Evolutionary conservation across 2,797 vertebrate genomes (phyloP).

Genomic region (Liparis tanakae): DNA sequence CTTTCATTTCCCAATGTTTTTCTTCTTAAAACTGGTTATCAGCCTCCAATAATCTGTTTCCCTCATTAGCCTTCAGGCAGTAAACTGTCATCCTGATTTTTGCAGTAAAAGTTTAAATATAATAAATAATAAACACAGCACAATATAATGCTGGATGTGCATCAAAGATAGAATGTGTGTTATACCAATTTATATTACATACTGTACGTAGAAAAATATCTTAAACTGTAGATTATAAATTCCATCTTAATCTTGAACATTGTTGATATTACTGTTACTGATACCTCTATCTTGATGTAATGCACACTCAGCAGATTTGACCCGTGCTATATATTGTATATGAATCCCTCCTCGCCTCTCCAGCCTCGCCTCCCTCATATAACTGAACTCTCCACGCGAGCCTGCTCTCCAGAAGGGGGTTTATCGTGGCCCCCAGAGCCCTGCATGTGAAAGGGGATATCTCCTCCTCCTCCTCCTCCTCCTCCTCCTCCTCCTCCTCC

Average conservation of each 20-base stretch:
- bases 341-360: constrained; percentile 1
- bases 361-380: constrained; percentile 13
- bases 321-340: neutral
- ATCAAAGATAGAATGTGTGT: neutral
- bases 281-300: neutral
- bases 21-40: too few relatives aligned
- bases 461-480: constrained; percentile 24
- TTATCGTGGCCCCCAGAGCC: constrained; percentile 58
- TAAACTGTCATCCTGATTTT: too few relatives aligned
- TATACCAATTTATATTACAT: too few relatives aligned
- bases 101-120: too few relatives aligned
- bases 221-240: neutral
- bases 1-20: too few relatives aligned
- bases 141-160: too few relatives aligned
- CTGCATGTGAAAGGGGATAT: constrained; percentile 81
- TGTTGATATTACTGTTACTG: neutral
- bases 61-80: too few relatives aligned
- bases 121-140: too few relatives aligned
- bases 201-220: neutral
- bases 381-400: constrained; percentile 58
- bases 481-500: too few relatives aligned
- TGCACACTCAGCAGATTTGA: neutral
- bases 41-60: too few relatives aligned
- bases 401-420: constrained; percentile 72
- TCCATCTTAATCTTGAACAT: neutral